phyloP scores from a whole-genome alignment of 2,113 vertebrate genomes.

The Corythaixoides concolor region DNA sequence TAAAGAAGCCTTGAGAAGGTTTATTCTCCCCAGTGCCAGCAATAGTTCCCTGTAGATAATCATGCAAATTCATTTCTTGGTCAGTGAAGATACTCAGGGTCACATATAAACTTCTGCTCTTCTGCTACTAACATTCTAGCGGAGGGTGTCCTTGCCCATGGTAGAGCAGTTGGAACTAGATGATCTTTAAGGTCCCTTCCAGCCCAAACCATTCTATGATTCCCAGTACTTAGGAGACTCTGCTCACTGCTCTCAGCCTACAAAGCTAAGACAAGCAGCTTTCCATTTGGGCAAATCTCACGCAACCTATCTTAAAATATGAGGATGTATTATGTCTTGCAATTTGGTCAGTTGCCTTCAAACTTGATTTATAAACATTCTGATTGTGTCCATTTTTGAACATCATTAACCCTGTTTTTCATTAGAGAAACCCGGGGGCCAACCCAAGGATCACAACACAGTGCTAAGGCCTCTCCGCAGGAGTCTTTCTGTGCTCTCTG shows the following conservation, averaged over 20 bases:
- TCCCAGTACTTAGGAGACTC: not conserved
- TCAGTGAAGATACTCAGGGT: not conserved
- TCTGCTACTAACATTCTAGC: not conserved
- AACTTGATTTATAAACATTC: not conserved
- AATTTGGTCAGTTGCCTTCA: not conserved
- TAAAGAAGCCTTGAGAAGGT: not conserved
- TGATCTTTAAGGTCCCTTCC: too few relatives aligned
- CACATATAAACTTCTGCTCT: not conserved
- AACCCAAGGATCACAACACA: not conserved
- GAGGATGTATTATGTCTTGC: not conserved
- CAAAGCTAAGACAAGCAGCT: not conserved
- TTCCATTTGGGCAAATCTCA: not conserved
- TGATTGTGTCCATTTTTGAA: not conserved
- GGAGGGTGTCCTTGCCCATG: too few relatives aligned
- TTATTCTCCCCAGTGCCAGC: not conserved
- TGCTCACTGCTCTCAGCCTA: not conserved
- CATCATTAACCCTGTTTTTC: not conserved
- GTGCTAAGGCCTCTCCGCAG: not conserved
- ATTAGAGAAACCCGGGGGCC: not conserved
- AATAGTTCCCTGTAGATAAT: not conserved
- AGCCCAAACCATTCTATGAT: too few relatives aligned
- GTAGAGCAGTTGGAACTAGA: too few relatives aligned
- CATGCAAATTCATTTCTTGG: not conserved
- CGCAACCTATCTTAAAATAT: not conserved
- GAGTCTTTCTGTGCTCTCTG: not conserved